Evolutionary conservation across 2,113 vertebrate genomes (phyloP).

Genomic region (Nycticryphes semicollaris): DNA sequence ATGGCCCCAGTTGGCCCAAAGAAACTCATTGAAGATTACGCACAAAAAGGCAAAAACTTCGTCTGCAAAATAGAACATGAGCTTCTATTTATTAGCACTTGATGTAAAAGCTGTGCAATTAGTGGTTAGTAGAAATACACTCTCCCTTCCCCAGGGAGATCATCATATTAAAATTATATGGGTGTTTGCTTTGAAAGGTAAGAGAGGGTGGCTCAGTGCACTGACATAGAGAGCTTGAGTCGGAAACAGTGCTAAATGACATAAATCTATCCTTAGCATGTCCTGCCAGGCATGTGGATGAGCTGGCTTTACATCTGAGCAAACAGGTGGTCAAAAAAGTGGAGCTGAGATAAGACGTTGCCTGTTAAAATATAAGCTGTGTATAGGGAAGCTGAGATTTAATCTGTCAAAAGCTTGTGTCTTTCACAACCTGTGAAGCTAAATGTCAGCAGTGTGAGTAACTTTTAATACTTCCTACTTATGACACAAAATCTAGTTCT

Average conservation of each 20-base stretch:
- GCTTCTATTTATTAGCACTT: neutral
- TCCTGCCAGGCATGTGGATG: neutral
- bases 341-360: neutral
- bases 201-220: neutral
- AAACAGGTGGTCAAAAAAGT: neutral
- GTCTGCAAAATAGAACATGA: neutral
- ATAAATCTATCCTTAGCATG: neutral
- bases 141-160: neutral
- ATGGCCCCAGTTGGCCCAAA: neutral
- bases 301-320: neutral
- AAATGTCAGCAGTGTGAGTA: neutral
- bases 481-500: neutral
- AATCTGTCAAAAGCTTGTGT: neutral
- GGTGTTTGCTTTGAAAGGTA: neutral
- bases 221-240: neutral
- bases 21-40: neutral
- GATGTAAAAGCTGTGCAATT: neutral
- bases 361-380: neutral
- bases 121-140: neutral
- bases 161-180: neutral
- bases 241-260: neutral
- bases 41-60: neutral
- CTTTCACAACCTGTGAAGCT: conserved; percentile 6
- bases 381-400: neutral
- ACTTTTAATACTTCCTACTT: neutral